phyloP scores from a whole-genome alignment of 2,113 vertebrate species.

The Neolamprologus toae region DNA sequence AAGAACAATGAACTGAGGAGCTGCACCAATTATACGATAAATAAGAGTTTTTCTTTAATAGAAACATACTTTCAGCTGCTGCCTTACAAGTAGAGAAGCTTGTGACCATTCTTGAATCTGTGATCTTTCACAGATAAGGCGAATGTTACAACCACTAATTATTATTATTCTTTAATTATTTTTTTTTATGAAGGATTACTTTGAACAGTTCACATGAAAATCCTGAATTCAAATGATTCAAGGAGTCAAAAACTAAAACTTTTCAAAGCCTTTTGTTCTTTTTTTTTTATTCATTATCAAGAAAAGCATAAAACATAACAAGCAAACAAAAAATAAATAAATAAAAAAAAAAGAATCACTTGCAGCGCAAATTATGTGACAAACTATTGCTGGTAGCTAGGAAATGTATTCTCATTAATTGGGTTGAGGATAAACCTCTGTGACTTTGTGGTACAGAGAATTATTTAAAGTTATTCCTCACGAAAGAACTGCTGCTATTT shows the following conservation, averaged over 20 bases:
- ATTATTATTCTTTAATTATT: rapidly evolving
- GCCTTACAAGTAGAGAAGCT: background rate
- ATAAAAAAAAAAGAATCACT: no score
- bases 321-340: no score
- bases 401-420: no score
- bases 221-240: background rate
- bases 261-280: background rate
- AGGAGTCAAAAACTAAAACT: background rate
- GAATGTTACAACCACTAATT: background rate
- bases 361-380: no score
- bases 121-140: background rate
- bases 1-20: background rate
- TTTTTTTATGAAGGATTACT: background rate
- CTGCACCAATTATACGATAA: background rate
- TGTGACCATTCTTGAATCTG: rapidly evolving
- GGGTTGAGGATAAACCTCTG: no score
- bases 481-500: no score
- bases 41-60: background rate
- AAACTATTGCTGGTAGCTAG: no score
- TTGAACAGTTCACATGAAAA: background rate
- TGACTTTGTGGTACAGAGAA: no score
- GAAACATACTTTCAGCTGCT: background rate
- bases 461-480: no score
- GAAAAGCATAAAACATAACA: no score
- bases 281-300: no score